A percentile compares a stretch with the other conserved stretches of the same genome.
Conservation (phyloP, 2,113 vertebrate species). For the Coregonus clupeaformis region DNA sequence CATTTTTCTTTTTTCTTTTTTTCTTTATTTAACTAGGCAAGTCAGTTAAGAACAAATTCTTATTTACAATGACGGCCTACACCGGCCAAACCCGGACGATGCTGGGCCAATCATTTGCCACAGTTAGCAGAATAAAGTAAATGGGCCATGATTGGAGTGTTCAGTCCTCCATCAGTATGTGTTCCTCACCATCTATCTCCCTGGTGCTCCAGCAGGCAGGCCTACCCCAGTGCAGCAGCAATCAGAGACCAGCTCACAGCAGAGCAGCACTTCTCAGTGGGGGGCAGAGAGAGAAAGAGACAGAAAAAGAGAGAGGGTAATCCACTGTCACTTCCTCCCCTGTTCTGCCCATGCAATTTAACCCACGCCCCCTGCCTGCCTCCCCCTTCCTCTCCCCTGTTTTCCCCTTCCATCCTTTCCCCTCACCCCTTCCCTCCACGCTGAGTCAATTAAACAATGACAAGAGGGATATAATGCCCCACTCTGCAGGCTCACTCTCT, state of each 20-base stretch:
- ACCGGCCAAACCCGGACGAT: too few species aligned
- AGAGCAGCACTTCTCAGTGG: conserved; percentile 9
- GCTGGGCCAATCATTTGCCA: too few species aligned
- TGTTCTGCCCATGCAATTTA: conserved; percentile 37
- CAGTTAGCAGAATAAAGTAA: not conserved
- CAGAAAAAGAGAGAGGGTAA: not conserved
- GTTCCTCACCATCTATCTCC: not conserved
- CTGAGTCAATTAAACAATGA: conserved; percentile 38
- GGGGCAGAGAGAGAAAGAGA: not conserved
- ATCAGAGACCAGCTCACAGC: not conserved
- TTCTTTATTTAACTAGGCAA: too few species aligned
- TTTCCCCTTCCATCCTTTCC: conserved; percentile 18
- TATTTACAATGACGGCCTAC: too few species aligned
- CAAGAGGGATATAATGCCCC: conserved; percentile 27
- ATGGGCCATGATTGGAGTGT: not conserved
- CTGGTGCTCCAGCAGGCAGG: not conserved
- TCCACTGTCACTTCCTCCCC: conserved; percentile 14
- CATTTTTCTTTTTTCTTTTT: too few species aligned
- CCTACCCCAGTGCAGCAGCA: not conserved
- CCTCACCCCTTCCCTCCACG: conserved; percentile 22
- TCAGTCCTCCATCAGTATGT: not conserved
- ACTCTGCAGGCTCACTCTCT: conserved; percentile 8
- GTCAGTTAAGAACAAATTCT: too few species aligned
- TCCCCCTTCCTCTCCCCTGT: conserved; percentile 12
- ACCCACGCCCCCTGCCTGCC: conserved; percentile 32